phyloP scores from a whole-genome alignment of 2,113 vertebrate species.

The Phylloscopus whistleri region DNA sequence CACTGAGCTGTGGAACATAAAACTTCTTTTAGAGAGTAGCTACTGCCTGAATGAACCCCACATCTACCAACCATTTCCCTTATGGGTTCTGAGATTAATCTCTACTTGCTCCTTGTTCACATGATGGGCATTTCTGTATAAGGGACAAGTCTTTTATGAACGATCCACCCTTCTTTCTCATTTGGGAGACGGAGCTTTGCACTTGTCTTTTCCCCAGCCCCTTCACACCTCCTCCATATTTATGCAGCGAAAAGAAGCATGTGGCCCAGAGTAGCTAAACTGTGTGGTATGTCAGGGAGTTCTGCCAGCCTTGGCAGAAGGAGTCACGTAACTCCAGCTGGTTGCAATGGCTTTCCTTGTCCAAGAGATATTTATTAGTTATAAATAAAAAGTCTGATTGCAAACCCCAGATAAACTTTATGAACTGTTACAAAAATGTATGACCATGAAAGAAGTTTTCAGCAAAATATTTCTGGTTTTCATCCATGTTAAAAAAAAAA shows the following conservation, averaged over 20 bases:
- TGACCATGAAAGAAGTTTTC: neutral
- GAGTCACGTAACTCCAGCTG: constrained; percentile 40
- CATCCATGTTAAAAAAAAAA: neutral
- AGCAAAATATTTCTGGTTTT: neutral
- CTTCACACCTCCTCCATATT: constrained; percentile 34
- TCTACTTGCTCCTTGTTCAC: neutral
- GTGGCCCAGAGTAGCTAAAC: constrained; percentile 9
- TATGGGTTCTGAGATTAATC: neutral
- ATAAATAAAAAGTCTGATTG: constrained; percentile 16
- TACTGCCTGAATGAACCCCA: neutral
- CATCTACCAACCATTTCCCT: neutral
- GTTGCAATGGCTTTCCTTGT: neutral
- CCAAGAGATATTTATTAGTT: constrained; percentile 23
- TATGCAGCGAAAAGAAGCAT: constrained; percentile 28
- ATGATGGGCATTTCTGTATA: neutral
- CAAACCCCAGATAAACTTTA: neutral
- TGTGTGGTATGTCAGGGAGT: neutral
- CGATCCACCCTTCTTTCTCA: neutral
- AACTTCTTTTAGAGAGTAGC: neutral
- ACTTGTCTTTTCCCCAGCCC: neutral
- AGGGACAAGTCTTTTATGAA: neutral
- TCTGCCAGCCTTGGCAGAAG: constrained; percentile 50
- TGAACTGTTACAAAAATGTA: neutral
- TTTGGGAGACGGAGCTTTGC: neutral
- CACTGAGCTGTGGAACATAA: neutral